These are phyloP conservation scores for Tupiocoris notatus DNA, from an alignment of 2,888 invertebrate species.

Conservation along the genomic window DNA sequence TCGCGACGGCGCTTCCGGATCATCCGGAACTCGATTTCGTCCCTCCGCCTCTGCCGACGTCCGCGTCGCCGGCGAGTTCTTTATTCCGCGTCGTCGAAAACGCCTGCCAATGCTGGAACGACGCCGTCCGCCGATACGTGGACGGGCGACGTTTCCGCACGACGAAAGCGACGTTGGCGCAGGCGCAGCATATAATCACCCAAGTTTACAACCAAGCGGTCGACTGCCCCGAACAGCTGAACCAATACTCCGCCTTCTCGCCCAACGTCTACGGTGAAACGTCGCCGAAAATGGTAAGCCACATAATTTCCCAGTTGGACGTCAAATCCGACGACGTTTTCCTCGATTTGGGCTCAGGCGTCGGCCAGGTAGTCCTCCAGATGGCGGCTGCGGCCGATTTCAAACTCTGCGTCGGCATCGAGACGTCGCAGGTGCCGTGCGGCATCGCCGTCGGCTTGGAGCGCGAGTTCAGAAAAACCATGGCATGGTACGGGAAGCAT, in stretches of 20 bases:
- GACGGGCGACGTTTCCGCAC: slow-evolving; percentile 62
- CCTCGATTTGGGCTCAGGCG: slow-evolving; percentile 97
- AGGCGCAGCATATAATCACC: slow-evolving; percentile 91
- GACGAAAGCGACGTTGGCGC: slow-evolving; percentile 79
- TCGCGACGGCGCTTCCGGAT: slow-evolving; percentile 18
- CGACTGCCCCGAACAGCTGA: slow-evolving; percentile 93
- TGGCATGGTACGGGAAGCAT: slow-evolving; percentile 97
- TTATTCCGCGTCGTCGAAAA: neutral
- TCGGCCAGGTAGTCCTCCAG: slow-evolving; percentile 97
- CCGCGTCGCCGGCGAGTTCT: neutral
- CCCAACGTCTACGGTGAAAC: slow-evolving; percentile 99
- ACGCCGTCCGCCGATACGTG: neutral
- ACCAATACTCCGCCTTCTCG: slow-evolving; percentile 99
- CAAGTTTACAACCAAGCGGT: slow-evolving; percentile 98
- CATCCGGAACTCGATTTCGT: slow-evolving; percentile 6
- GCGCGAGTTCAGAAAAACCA: slow-evolving; percentile 85
- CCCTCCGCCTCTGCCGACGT: slow-evolving; percentile 8
- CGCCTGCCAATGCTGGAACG: slow-evolving; percentile 21
- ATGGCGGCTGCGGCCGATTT: slow-evolving; percentile 96
- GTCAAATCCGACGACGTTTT: slow-evolving; percentile 93
- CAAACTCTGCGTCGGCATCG: slow-evolving; percentile 91
- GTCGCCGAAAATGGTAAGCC: slow-evolving; percentile 92
- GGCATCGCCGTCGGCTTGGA: slow-evolving; percentile 93
- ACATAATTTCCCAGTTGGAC: slow-evolving; percentile 95
- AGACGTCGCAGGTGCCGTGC: slow-evolving; percentile 95